Evolutionary conservation across 2,888 invertebrate genomes (phyloP), one percentile per base, ranked within the genome.

Genomic region (Harmothoe impar): DNA sequence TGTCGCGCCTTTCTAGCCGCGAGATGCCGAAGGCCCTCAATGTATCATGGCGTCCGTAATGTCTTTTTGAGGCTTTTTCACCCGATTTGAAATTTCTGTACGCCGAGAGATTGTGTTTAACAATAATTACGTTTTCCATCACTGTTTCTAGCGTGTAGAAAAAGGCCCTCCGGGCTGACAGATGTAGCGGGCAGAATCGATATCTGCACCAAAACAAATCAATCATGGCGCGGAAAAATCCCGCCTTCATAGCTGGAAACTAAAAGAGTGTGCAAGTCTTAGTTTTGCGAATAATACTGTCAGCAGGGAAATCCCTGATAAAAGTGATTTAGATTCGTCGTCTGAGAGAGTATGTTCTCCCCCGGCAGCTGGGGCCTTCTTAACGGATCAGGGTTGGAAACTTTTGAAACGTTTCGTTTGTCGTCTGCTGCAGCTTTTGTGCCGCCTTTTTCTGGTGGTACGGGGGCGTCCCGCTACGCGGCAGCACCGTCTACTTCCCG

Each of bases 111-210:
- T 86, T 86, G 86, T 86, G 86, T 86, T 81, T 86, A 86, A 86
- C 86, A 86, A 86, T 86, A 86, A 86, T 86, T 86, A 86, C 86
- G 54, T 86, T 86, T 86, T 86, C 86, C 86, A 86, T 86, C 86
- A 86, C 86, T 56, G 56, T 86, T 86, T 56, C 54, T 86, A 52
- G 86, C 17, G 54, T 25, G 86, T 25, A 20, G 54, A 54, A 86
- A 86, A 86, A 86, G 31, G 54, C 25, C 86, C 86, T 52, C n/a
- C 0, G 86, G 54, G 86, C 52, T 31, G 86, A 54, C 86, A 86
- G 86, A 86, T 86, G 86, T 86, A 86, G 51, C 86, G 31, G 25
- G 86, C 81, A 86, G 86, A 86, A 56, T 86, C 86, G 86, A 86
- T 86, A 86, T 86, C 86, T 86, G 31, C 52, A 54, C 54, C 86